Evolutionary conservation across 2,797 vertebrate species (phyloP), one percentile per base, ranked within the genome.

Genomic region (Sebastes variabilis): DNA sequence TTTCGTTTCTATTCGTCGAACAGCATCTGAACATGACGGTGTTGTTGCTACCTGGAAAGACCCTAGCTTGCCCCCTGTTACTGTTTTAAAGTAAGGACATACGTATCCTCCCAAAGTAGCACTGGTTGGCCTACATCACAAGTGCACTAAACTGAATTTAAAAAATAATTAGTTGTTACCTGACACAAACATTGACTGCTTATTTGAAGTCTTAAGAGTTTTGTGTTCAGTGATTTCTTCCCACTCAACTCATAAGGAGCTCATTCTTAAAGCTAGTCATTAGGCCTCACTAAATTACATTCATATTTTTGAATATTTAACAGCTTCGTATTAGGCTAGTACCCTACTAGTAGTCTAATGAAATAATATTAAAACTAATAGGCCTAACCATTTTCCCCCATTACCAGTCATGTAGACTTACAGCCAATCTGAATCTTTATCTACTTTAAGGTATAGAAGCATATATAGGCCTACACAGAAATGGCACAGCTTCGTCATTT

Each of bases 1-100:
- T 65, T 25, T 18, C 6, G 54, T 88, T 89, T 85, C 65, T 8
- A 20, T 85, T 71, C 3, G 2, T 4, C 18, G 14, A 5, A 12
- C 5, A 18, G 25, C 12, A 4, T 52, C 14, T 42, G 29, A n/a
- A 25, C n/a, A n/a, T 1, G 2, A 11, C 4, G 49, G 25, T n/a
- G 18, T 9, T 20, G 69, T 46, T 62, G 12, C 24, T 16, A 4
- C 20, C 18, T 55, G 72, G 16, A 75, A 87, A 80, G 16, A 81
- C 67, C 61, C 38, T 0, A 24, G 8, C 30, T 49, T 84, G 13
- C 56, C 49, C 49, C 42, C 55, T 38, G 13, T 18, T 54, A 36
- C 55, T 38, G 16, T 18, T 54, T 68, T 3, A 24, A 60, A 73
- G 20, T 16, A 11, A 18, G 12, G 13, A 61, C 24, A 36, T 5